Conservation (phyloP, 92 coral and sea anemone species). For the Epizoanthus ramosus region DNA sequence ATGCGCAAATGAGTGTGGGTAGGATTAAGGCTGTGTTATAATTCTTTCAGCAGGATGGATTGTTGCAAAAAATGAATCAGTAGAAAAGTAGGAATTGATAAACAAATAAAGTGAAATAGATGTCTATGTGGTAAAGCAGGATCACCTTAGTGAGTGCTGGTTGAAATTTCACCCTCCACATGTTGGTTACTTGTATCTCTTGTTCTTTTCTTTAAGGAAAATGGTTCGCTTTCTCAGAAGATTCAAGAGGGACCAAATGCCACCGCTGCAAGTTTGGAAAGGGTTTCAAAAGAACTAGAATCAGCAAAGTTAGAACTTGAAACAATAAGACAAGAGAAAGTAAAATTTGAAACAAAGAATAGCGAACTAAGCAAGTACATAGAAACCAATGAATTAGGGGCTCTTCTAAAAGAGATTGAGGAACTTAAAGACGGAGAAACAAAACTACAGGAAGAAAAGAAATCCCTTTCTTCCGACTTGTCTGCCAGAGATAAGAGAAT, state of each 20-base stretch:
- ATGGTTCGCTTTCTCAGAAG: slow-evolving; percentile 34
- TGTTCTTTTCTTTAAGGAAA: slow-evolving; percentile 37
- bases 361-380: slow-evolving; percentile 46
- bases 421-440: slow-evolving; percentile 52
- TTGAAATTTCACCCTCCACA: not conserved
- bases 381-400: slow-evolving; percentile 48
- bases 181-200: not conserved
- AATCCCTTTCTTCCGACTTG: slow-evolving; percentile 63
- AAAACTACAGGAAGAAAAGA: slow-evolving; percentile 73
- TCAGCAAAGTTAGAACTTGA: slow-evolving; percentile 65
- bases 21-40: no score
- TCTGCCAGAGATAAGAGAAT: slow-evolving; percentile 71
- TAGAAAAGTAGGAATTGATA: no score
- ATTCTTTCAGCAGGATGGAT: no score
- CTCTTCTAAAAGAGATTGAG: slow-evolving; percentile 59
- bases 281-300: slow-evolving; percentile 49
- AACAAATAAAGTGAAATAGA: no score
- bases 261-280: slow-evolving; percentile 15
- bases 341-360: slow-evolving; percentile 47
- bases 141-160: no score
- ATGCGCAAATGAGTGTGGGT: no score
- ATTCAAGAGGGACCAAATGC: slow-evolving; percentile 36
- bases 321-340: slow-evolving; percentile 29
- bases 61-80: no score
- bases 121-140: no score